Evolutionary conservation across 2,113 vertebrate genomes (phyloP), one percentile per base, ranked within the genome.

Genomic region (Malurus cyaneus): DNA sequence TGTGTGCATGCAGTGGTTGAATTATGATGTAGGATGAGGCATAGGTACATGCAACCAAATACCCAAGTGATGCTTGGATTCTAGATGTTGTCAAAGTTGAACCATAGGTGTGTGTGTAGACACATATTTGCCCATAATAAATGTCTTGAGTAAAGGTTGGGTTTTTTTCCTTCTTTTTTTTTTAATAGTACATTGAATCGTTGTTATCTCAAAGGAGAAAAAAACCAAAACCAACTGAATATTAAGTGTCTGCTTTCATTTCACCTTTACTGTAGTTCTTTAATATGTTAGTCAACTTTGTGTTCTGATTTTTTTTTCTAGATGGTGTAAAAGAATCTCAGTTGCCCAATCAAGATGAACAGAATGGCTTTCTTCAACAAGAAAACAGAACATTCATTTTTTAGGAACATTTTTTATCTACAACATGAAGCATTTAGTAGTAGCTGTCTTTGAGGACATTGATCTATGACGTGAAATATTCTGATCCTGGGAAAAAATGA

Each of bases 251-350:
- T 87, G 21, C 42, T 74, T 80, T 64, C 9, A 81, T 53, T 86
- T 87, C 18, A 42, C 14, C 11, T 91, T 71, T 74, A 25, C 39
- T 83, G 14, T 61, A 81, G 42, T 21, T 81, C 41, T 61, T 88
- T 66, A 20, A 24, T n/a, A 19, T 14, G 7, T 82, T 89, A 56
- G 24, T 82, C 23, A 93, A 64, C 28, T 74, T 81, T 67, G 49
- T 84, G 32, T 78, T 86, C 34, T 71, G 62, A 18, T 89, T 74
- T 41, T 12, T 90, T 46, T 89, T 96, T 95, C 28, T 42, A 98
- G 98, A 87, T 79, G 80, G 47, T 77, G 64, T 91, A 56, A 24
- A 57, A 70, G 87, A 94, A 69, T 52, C 34, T 0, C 56, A 69
- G 47, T 86, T 73, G 23, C 46, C 42, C 61, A 67, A 1, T 69